Base-by-base conservation (phyloP, 1,140 invertebrate species). In the Pogonognathellus flavescens region DNA sequence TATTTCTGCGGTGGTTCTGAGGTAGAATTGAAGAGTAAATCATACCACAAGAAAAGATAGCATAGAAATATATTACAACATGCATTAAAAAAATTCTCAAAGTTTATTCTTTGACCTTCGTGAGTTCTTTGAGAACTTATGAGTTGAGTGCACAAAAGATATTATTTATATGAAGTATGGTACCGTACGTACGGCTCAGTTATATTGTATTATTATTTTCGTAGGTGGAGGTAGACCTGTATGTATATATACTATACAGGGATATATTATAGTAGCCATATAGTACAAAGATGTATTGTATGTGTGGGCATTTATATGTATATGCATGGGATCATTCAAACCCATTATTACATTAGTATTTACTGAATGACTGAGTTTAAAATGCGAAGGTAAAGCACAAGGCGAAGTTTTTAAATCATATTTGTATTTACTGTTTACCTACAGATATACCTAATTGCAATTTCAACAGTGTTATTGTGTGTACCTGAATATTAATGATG, bases 371-470 rank as follows among this genome's bases (percentile, higher is more conserved):
- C 31, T 66, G 25, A 10, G 22, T 50, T 76, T 50, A 76, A 31
- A 76, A 76, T 25, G 25, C 70, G 70, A 76, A 76, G 70, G 70
- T 31, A 76, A 76, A n/a, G 70, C 31, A 76, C 70, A 76, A 76
- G 70, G 70, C 25, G 41, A 76, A 76, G 70, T 76, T 76, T 41
- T 76, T 76, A 76, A 76, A 50, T 76, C 70, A 49, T 49, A 50
- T 41, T 41, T 62, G 20, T 31, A 72, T 5, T 18, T 9, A 18
- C n/a, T 62, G n/a, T 9, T 20, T 72, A 18, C 66, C 18, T 31
- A n/a, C n/a, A n/a, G n/a, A n/a, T n/a, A n/a, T n/a, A 41, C 31
- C 31, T 41, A 57, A 57, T n/a, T 57, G 2, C 10, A 57, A n/a
- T 57, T 62, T 62, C 8, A 7, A 49, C 14, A 5, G 9, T 49